A percentile compares a stretch with the other conserved stretches of the same genome.
Conservation (phyloP, 2,113 vertebrate genomes). For the Xiphias gladius region DNA sequence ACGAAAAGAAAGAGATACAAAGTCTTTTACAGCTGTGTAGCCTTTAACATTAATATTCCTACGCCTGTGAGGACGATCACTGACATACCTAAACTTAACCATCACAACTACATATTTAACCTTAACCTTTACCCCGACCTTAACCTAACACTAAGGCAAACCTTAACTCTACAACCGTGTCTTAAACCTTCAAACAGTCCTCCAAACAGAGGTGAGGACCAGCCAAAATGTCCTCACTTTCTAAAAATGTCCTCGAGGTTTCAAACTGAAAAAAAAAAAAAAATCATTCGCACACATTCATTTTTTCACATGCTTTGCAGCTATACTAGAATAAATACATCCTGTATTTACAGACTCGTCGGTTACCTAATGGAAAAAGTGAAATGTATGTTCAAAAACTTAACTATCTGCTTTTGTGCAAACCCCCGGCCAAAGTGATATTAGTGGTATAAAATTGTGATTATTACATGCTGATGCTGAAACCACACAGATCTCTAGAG, state of each 20-base stretch:
- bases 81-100: background rate
- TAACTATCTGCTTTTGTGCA: slow-evolving; percentile 36
- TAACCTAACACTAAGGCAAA: background rate
- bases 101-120: background rate
- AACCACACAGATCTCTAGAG: slow-evolving; percentile 1
- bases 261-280: background rate
- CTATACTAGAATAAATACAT: background rate
- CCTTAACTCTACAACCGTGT: background rate
- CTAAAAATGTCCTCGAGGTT: too few relatives aligned
- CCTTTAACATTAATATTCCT: background rate
- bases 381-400: slow-evolving; percentile 7
- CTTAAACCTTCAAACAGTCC: background rate
- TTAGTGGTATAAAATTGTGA: slow-evolving; percentile 24
- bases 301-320: background rate
- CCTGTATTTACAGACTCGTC: slow-evolving; percentile 13
- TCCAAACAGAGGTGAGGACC: background rate
- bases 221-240: background rate
- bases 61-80: background rate
- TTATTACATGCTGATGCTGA: slow-evolving; percentile 19
- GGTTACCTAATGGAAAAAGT: slow-evolving; percentile 58
- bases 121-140: too few relatives aligned
- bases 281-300: background rate
- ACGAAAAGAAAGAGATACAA: background rate
- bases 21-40: background rate
- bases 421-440: slow-evolving; percentile 29